Evolutionary conservation across 2,797 vertebrate genomes (phyloP), one percentile per base, ranked within the genome.

Genomic region (Chelmon rostratus): DNA sequence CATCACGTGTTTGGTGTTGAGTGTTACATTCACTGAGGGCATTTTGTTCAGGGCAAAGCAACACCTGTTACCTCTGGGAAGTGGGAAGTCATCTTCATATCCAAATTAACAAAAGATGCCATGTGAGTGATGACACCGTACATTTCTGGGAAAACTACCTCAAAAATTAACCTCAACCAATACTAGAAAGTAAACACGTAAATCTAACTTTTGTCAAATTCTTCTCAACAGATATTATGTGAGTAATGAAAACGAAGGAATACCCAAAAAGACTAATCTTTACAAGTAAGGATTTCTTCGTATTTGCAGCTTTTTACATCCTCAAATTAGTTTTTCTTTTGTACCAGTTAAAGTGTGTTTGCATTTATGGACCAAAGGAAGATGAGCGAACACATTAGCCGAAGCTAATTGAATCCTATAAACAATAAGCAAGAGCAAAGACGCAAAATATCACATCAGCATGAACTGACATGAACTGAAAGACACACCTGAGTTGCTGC

Each of bases 1-100:
- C 11, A 44, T 72, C 37, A 15, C 25, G 2, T 47, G 7, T 68
- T 70, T 47, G 21, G 9, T 67, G 16, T 53, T 58, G 13, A 62
- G 15, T 53, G 19, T 75, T 42, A 4, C 33, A 75, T 47, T 83
- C 5, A 81, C 47, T 59, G 3, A 38, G 13, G 4, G n/a, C 52
- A 3, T 87, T 78, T 78, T 88, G 78, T 92, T 82, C 91, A 99
- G 98, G 97, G 97, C 77, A 95, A 95, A 76, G 93, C 92, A 42
- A 89, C 83, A 57, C 89, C 95, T 76, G 54, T 99, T 84, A 99
- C 98, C 83, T 90, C 86, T 58, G 98, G 98, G 85, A 85, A 95
- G 73, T 99, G 97, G 98, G 98, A 99, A 93, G 98, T 99, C 62
- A 97, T 96, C 85, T 96, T 92, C 84, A 97, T 99, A 85, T 93